Evolutionary conservation across 30 jellyfish, hydroid and myxozoan species (phyloP), one percentile per base, ranked within the genome.

Genomic region (Nemopilema nomurai): DNA sequence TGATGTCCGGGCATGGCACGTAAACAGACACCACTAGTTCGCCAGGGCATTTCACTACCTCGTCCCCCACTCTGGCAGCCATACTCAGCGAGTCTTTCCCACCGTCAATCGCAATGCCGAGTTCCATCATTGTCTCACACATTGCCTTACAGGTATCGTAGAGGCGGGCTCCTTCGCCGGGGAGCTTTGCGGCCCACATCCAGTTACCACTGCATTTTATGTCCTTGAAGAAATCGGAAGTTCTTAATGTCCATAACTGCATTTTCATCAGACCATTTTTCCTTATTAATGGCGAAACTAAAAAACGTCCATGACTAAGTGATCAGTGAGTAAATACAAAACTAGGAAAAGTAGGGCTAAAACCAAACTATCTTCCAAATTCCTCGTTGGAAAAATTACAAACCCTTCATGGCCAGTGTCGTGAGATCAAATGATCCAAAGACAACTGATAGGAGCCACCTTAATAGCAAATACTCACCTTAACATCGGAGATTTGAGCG

Each of bases 181-280:
- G 90, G 4, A 87, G 84, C 52, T 87, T 87, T 16, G 98, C 98
- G 32, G 98, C 90, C 97, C 97, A 87, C 98, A 92, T 92, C 98
- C 98, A 92, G 64, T 92, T 92, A 17, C 92, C 98, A 81, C 98
- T 91, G 85, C 98, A 85, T 75, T 91, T 91, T 20, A 91, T 81
- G 74, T 91, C 98, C 98, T 91, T 68, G 1, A 51, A 63, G 24
- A 49, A 79, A 76, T 26, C 71, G 32, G 51, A 68, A 0, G 18
- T 7, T 65, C 27, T 23, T 80, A 16, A 18, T 18, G 18, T 13
- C 19, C 21, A 16, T 18, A 33, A 57, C 83, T 24, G 51, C 23
- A 16, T 85, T n/a, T n/a, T n/a, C n/a, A n/a, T n/a, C n/a, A n/a
- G n/a, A n/a, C n/a, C n/a, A n/a, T n/a, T n/a, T n/a, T n/a, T n/a